A percentile compares a stretch with the other conserved stretches of the same genome.
phyloP scores from a whole-genome alignment of 2,888 invertebrate species.

The Chrysina gloriosa region DNA sequence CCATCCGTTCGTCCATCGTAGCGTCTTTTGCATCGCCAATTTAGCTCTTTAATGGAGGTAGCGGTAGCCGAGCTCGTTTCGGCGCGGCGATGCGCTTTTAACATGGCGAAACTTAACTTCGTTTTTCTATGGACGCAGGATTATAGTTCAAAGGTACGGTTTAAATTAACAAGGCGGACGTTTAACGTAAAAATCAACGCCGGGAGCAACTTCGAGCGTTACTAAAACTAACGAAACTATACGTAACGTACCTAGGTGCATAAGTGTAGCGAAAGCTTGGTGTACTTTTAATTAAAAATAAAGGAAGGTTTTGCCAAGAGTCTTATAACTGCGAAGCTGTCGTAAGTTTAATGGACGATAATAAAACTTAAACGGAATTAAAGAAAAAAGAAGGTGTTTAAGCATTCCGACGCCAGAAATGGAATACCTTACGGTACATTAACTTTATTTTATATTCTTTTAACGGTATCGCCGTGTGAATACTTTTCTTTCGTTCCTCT shows the following conservation, averaged over 20 bases:
- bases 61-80: background rate
- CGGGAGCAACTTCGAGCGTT: background rate
- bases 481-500: no score
- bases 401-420: background rate
- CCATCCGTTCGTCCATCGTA: background rate
- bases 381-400: background rate
- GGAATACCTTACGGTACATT: background rate
- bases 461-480: no score
- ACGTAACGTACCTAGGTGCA: background rate
- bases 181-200: background rate
- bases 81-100: background rate
- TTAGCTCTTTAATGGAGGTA: background rate
- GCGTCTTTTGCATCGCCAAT: background rate
- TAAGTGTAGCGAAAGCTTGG: background rate
- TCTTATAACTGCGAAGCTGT: constrained; percentile 5
- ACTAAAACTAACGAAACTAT: background rate
- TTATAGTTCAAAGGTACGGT: constrained; percentile 17
- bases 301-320: background rate
- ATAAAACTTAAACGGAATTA: constrained; percentile 10
- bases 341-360: constrained; percentile 6
- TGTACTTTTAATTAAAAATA: constrained; percentile 7
- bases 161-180: constrained; percentile 1
- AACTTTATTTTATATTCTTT: background rate
- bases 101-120: constrained; percentile 4
- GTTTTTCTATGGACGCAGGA: constrained; percentile 2